A percentile compares a stretch with the other conserved stretches of the same genome.
Evolutionary conservation across 1,140 invertebrate genomes (phyloP).

Genomic region (Stegodyphus dumicola): DNA sequence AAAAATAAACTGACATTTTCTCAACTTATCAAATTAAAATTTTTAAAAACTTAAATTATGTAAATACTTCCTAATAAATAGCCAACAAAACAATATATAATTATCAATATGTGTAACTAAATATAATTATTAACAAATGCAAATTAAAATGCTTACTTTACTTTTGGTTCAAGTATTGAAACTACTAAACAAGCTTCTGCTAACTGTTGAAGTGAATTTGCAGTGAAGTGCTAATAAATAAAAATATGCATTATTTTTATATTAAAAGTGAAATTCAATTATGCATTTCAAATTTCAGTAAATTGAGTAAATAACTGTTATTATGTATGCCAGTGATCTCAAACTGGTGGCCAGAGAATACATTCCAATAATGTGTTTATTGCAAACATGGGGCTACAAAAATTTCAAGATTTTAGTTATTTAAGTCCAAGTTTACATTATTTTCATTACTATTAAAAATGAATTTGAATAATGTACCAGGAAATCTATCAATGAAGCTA

Average conservation of each 20-base stretch:
- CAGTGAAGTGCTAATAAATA: slow-evolving; percentile 72
- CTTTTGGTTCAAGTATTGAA: slow-evolving; percentile 88
- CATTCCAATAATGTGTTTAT: no score
- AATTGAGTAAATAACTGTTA: no score
- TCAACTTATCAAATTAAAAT: neutral
- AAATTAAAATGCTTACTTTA: slow-evolving; percentile 75
- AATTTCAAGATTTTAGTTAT: no score
- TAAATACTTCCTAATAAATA: neutral
- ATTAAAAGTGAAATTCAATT: slow-evolving; percentile 18
- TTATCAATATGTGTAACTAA: no score
- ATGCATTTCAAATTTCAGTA: no score
- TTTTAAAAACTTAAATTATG: neutral
- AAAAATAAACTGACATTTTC: neutral
- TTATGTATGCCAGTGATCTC: no score
- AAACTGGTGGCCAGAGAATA: no score
- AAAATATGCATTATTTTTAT: slow-evolving; percentile 38
- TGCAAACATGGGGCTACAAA: no score
- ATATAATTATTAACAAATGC: neutral
- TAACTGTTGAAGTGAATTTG: slow-evolving; percentile 80
- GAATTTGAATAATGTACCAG: no score
- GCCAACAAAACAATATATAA: neutral
- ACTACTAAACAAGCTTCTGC: slow-evolving; percentile 93
- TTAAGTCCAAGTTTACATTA: no score
- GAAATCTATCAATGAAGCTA: no score
- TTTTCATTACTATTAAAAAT: no score